Evolutionary conservation across 2,113 vertebrate genomes (phyloP).

Genomic region (Phyllostomus discolor): DNA sequence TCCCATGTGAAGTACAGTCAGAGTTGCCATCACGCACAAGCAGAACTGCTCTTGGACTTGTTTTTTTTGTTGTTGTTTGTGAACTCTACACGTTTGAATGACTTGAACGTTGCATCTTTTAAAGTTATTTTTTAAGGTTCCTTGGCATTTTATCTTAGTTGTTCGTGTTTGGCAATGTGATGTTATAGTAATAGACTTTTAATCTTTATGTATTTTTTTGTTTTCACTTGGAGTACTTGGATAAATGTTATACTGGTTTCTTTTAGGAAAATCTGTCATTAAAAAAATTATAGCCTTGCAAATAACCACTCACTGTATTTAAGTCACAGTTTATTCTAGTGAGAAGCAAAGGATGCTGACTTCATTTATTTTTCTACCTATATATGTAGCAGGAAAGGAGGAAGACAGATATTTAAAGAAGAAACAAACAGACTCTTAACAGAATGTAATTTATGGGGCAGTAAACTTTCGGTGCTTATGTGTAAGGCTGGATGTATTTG

Average conservation of each 20-base stretch:
- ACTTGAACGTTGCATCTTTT: constrained; percentile 62
- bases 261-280: constrained; percentile 74
- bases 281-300: constrained; percentile 72
- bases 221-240: constrained; percentile 65
- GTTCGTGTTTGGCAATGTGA: constrained; percentile 63
- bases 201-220: constrained; percentile 60
- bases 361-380: constrained; percentile 67
- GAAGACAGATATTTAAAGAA: constrained; percentile 35
- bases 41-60: constrained; percentile 55
- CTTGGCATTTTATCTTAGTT: constrained; percentile 62
- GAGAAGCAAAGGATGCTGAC: constrained; percentile 58
- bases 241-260: constrained; percentile 69
- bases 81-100: constrained; percentile 53
- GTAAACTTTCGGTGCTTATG: constrained; percentile 13
- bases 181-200: constrained; percentile 69
- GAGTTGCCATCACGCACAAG: constrained; percentile 39
- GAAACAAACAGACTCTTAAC: constrained; percentile 28
- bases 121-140: constrained; percentile 59
- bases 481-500: constrained; percentile 29
- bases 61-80: constrained; percentile 55
- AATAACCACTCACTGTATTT: constrained; percentile 60
- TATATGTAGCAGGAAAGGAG: constrained; percentile 9
- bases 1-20: constrained; percentile 35
- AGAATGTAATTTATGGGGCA: constrained; percentile 20
- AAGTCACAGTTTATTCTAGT: constrained; percentile 65